A percentile compares a stretch with the other conserved stretches of the same genome.
These are phyloP conservation scores for Eumerus sabulonum DNA, from an alignment of 2,888 invertebrate species.

Conservation along the genomic window DNA sequence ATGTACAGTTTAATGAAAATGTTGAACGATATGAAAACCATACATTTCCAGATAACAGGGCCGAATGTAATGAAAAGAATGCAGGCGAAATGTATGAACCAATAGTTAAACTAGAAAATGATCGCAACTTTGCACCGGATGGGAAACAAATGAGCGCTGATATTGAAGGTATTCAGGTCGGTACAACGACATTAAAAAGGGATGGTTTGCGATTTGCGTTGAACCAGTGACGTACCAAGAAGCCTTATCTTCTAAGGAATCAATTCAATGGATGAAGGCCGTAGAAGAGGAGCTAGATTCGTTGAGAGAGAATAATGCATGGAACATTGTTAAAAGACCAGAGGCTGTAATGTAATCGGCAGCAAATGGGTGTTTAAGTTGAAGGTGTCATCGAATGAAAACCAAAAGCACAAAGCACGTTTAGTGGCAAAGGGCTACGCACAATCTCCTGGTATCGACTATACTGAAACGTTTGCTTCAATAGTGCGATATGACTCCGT, in stretches of 20 bases:
- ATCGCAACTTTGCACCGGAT: too few species aligned
- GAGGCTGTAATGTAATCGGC: constrained; percentile 36
- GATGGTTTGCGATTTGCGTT: background rate
- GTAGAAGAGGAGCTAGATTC: constrained; percentile 24
- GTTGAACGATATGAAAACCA: background rate
- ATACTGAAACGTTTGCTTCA: constrained; percentile 70
- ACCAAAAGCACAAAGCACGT: constrained; percentile 61
- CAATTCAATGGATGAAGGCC: constrained; percentile 60
- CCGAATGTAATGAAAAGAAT: too few species aligned
- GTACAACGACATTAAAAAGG: too few species aligned
- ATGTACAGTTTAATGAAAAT: too few species aligned
- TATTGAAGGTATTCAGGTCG: too few species aligned
- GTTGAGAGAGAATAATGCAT: constrained; percentile 50
- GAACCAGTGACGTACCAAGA: constrained; percentile 1
- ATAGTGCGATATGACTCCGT: constrained; percentile 46
- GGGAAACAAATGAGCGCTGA: too few species aligned
- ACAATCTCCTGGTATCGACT: constrained; percentile 67
- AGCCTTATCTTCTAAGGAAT: constrained; percentile 28
- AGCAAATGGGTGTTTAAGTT: constrained; percentile 66
- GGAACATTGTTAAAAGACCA: constrained; percentile 48
- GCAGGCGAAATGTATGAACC: too few species aligned
- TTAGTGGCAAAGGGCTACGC: constrained; percentile 55
- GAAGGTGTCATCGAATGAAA: constrained; percentile 35
- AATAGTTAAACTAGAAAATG: too few species aligned
- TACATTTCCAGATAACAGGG: too few species aligned